A percentile compares a stretch with the other conserved stretches of the same genome.
Conservation (phyloP, 2,888 invertebrate genomes). For the Chymomyza fuscimana region DNA sequence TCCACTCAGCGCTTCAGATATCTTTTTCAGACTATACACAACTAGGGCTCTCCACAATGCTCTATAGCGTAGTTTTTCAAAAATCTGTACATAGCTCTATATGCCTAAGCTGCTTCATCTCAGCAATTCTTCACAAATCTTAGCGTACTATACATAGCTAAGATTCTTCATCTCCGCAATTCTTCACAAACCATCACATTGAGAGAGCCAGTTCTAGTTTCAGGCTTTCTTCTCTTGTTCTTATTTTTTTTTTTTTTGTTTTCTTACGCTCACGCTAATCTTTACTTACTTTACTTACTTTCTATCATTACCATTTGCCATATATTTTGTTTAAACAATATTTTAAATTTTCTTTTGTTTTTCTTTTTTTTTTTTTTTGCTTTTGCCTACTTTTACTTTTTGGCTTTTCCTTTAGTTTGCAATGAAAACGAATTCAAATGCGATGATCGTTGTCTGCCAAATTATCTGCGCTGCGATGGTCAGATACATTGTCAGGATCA, state of each 20-base stretch:
- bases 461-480: slow-evolving; percentile 83
- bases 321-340: slow-evolving; percentile 4
- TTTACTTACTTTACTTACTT: background rate
- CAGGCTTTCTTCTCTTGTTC: too few relatives aligned
- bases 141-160: background rate
- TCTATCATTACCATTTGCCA: slow-evolving; percentile 11
- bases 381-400: slow-evolving; percentile 20
- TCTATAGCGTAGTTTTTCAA: background rate
- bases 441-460: slow-evolving; percentile 83
- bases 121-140: background rate
- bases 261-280: background rate
- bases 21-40: background rate
- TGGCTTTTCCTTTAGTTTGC: slow-evolving; percentile 57
- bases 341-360: slow-evolving; percentile 24
- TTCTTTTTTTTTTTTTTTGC: slow-evolving; percentile 25
- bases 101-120: background rate
- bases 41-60: background rate
- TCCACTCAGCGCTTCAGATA: background rate
- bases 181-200: too few relatives aligned
- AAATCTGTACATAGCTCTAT: background rate
- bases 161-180: background rate
- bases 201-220: too few relatives aligned
- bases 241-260: background rate
- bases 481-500: slow-evolving; percentile 83
- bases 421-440: slow-evolving; percentile 83